These are phyloP conservation scores for Onchidella celtica DNA, from an alignment of 2,888 invertebrate species.

Conservation along the genomic window DNA sequence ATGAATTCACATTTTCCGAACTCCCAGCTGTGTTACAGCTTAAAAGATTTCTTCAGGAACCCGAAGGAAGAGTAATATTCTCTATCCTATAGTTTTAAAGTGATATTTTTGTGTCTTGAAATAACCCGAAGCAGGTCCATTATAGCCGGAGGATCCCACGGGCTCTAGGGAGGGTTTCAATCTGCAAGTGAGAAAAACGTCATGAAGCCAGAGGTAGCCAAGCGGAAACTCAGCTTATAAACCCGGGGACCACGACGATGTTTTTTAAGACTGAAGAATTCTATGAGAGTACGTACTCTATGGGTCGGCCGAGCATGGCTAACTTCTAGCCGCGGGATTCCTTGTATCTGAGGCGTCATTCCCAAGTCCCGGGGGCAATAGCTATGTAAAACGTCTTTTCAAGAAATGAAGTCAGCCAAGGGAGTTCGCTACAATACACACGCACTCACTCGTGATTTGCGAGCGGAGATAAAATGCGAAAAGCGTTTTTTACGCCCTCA, in stretches of 20 bases:
- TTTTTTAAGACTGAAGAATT: neutral
- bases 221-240: neutral
- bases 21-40: no score
- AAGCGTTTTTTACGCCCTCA: neutral
- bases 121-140: neutral
- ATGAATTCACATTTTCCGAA: no score
- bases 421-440: neutral
- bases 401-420: constrained; percentile 9
- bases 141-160: neutral
- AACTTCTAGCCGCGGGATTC: neutral
- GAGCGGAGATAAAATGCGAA: neutral
- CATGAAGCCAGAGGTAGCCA: neutral
- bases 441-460: neutral
- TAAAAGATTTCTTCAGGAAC: no score
- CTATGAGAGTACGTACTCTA: neutral
- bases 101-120: neutral
- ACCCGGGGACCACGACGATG: neutral
- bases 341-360: neutral
- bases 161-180: neutral
- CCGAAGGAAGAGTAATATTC: no score
- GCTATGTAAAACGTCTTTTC: neutral
- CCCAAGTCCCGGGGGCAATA: neutral
- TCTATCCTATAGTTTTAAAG: neutral
- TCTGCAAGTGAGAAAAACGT: neutral
- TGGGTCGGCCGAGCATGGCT: neutral